Conservation (phyloP, 2,888 invertebrate species). For the Gnatocerus cornutus region DNA sequence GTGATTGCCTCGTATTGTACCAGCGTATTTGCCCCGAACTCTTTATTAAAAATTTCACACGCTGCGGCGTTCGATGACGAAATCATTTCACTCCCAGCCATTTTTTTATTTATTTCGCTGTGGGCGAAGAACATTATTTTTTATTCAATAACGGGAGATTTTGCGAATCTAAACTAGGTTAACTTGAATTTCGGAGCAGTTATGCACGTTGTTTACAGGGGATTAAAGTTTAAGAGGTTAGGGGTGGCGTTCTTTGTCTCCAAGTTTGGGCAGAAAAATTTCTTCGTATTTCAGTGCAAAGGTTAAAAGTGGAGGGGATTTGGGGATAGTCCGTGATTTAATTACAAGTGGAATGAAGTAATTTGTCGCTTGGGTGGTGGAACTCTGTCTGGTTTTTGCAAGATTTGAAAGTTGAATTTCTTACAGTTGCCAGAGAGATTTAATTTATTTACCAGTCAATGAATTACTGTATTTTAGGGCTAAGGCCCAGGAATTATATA, state of each 20-base stretch:
- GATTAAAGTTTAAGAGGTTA: background rate
- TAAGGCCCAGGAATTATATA: too few relatives aligned
- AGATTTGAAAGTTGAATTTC: constrained; percentile 1
- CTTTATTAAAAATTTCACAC: background rate
- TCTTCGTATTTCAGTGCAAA: too few relatives aligned
- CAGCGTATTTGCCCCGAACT: background rate
- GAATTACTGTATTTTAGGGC: too few relatives aligned
- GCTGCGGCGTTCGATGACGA: background rate
- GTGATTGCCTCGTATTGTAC: background rate
- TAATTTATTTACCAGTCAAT: too few relatives aligned
- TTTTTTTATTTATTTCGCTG: constrained; percentile 2
- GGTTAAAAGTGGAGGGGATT: too few relatives aligned
- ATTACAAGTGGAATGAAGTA: constrained; percentile 14
- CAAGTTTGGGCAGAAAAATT: too few relatives aligned
- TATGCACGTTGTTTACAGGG: constrained; percentile 1
- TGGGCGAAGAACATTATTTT: constrained; percentile 28
- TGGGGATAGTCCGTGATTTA: background rate
- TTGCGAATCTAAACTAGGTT: constrained; percentile 25
- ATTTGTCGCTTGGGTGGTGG: constrained; percentile 19
- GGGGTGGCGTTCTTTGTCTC: too few relatives aligned
- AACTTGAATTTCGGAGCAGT: background rate
- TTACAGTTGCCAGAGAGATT: too few relatives aligned
- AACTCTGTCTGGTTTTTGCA: constrained; percentile 15
- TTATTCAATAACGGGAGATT: constrained; percentile 27
- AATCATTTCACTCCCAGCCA: background rate